Evolutionary conservation across 1,140 invertebrate genomes (phyloP).

Genomic region (Piezodorus guildinii): DNA sequence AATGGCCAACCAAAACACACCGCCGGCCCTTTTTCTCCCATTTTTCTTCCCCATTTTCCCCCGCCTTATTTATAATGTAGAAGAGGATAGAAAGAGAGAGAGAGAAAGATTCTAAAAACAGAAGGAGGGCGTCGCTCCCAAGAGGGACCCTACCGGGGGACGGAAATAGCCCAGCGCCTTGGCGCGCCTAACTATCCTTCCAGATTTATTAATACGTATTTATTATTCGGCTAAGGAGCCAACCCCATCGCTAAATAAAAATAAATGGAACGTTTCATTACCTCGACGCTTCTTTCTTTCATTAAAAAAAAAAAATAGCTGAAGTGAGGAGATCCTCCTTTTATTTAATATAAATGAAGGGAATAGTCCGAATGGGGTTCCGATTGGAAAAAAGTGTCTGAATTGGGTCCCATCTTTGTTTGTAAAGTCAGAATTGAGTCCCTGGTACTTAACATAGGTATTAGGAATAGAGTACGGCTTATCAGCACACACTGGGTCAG

Average conservation of each 20-base stretch:
- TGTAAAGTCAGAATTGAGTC: no score
- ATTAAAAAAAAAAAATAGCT: no score
- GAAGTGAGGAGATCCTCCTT: no score
- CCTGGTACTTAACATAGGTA: no score
- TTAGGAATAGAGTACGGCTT: no score
- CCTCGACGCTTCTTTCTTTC: no score
- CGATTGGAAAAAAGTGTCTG: no score
- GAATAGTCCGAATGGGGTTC: no score
- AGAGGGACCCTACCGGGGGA: neutral
- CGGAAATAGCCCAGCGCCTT: neutral
- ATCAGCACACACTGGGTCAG: no score
- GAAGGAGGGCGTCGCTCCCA: neutral
- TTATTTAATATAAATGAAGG: no score
- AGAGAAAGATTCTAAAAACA: neutral
- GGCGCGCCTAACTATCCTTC: neutral
- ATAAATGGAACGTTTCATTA: slow-evolving; percentile 7
- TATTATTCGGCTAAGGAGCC: slow-evolving; percentile 8
- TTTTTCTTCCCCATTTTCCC: neutral
- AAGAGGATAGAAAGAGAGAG: neutral
- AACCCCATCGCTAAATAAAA: neutral
- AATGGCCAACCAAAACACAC: no score
- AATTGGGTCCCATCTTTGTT: no score
- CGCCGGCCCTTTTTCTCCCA: neutral
- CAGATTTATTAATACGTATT: slow-evolving; percentile 15
- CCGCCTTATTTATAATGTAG: slow-evolving; percentile 1